These are phyloP conservation scores for Sylvietta virens DNA, from an alignment of 2,113 vertebrate genomes.

Conservation along the genomic window DNA sequence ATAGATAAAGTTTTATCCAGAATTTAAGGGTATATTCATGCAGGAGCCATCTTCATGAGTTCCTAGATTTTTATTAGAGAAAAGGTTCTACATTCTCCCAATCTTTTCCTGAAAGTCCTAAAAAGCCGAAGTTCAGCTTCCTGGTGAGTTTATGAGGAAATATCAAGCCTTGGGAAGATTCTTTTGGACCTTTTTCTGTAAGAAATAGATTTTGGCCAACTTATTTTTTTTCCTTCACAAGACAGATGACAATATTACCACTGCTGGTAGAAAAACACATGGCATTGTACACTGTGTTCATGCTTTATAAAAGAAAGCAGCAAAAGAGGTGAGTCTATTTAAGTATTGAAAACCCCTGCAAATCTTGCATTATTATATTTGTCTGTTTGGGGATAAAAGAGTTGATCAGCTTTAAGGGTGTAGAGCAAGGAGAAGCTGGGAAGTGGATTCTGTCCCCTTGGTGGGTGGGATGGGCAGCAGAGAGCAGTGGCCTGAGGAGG, in stretches of 20 bases:
- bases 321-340: neutral
- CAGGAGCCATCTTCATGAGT: neutral
- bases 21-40: neutral
- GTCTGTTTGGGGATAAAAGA: neutral
- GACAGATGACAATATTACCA: neutral
- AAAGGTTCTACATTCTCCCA: neutral
- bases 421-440: neutral
- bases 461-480: neutral
- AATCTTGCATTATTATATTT: neutral
- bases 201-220: neutral
- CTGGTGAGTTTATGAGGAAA: neutral
- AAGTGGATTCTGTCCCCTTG: neutral
- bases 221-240: neutral
- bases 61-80: neutral
- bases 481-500: neutral
- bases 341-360: rapidly evolving
- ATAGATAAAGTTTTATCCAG: neutral
- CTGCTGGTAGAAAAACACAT: neutral
- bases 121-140: neutral
- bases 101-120: neutral
- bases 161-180: neutral
- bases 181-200: neutral
- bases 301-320: neutral
- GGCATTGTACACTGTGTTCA: neutral
- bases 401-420: neutral